These are phyloP conservation scores for Cerceris rybyensis DNA, from an alignment of 2,888 invertebrate species.

Conservation along the genomic window DNA sequence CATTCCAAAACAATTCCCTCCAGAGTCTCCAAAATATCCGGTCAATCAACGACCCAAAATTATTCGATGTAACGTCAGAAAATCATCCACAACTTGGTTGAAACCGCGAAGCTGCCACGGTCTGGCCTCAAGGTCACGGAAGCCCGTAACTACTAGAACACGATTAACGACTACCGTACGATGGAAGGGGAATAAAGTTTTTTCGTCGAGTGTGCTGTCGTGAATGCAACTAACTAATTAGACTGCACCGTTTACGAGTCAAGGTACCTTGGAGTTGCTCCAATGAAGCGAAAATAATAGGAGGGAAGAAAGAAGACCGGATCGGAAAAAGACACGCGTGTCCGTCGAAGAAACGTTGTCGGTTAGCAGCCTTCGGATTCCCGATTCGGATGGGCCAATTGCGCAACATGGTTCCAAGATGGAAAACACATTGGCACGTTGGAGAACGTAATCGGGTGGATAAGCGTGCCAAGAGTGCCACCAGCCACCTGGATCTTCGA, in stretches of 20 bases:
- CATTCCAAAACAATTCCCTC: no score
- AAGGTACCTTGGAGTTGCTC: conserved; percentile 53
- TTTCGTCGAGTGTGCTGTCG: neutral
- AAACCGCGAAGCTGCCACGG: neutral
- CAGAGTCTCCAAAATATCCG: no score
- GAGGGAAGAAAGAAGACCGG: no score
- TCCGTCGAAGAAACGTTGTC: conserved; percentile 10
- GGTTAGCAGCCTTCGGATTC: conserved; percentile 30
- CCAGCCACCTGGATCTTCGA: conserved; percentile 50
- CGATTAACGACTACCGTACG: conserved; percentile 38
- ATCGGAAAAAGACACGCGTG: conserved; percentile 44
- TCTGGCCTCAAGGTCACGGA: conserved; percentile 45
- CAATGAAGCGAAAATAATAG: conserved; percentile 15
- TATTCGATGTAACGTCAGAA: no score
- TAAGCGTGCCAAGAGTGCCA: conserved; percentile 57
- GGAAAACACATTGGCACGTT: conserved; percentile 40
- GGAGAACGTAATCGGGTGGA: conserved; percentile 34
- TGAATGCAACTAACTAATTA: conserved; percentile 39
- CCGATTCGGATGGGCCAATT: conserved; percentile 41
- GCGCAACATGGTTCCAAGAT: conserved; percentile 32
- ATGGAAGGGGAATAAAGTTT: conserved; percentile 6
- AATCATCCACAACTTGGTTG: no score
- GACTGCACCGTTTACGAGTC: conserved; percentile 43
- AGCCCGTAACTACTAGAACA: conserved; percentile 44
- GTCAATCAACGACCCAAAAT: no score